Conservation (phyloP, 1,140 invertebrate genomes). For the Aphaenogaster floridana region DNA sequence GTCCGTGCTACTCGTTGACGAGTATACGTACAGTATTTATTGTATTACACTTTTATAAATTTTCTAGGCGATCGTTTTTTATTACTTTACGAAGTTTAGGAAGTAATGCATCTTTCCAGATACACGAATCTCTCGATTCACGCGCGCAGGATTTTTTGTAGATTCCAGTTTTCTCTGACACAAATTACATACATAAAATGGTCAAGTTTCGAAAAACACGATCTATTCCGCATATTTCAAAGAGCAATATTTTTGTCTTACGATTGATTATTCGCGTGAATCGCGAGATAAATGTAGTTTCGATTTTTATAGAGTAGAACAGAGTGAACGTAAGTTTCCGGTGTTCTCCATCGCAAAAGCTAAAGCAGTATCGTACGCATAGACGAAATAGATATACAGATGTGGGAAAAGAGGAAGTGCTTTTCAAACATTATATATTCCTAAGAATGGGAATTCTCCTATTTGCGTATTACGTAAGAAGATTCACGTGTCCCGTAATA, state of each 20-base stretch:
- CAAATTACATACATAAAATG: background rate
- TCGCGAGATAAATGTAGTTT: background rate
- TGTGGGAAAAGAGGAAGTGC: background rate
- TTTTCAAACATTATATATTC: conserved; percentile 40
- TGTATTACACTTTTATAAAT: conserved; percentile 12
- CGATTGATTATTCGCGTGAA: background rate
- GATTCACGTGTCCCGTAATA: conserved; percentile 45
- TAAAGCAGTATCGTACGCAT: background rate
- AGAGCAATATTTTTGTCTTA: background rate
- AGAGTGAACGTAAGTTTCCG: background rate
- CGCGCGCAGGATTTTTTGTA: background rate
- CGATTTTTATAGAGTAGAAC: background rate
- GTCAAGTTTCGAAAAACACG: background rate
- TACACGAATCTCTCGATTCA: conserved; percentile 10
- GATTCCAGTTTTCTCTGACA: background rate
- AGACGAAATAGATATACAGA: background rate
- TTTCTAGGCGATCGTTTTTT: conserved; percentile 24
- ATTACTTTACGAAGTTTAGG: background rate
- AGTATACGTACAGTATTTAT: background rate
- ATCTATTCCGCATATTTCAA: background rate
- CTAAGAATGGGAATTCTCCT: conserved; percentile 42
- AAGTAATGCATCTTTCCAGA: background rate
- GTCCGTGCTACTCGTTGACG: background rate
- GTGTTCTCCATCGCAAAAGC: background rate
- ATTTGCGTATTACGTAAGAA: conserved; percentile 41